phyloP scores from a whole-genome alignment of 2,113 vertebrate species.

The Petroica traversi region DNA sequence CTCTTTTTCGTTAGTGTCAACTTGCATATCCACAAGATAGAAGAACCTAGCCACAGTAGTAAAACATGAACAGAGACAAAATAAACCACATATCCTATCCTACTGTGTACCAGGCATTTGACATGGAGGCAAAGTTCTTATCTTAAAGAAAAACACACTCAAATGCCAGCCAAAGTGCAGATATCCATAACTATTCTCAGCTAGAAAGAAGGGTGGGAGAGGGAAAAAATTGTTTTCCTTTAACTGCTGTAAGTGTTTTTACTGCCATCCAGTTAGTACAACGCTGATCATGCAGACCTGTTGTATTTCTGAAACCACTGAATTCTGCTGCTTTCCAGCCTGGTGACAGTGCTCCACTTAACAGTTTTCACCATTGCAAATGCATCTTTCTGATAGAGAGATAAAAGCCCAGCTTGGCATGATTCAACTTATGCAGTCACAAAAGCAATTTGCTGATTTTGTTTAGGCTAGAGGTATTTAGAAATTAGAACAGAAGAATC shows the following conservation, averaged over 20 bases:
- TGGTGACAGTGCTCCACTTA: background rate
- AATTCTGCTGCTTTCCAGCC: background rate
- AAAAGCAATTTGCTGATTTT: background rate
- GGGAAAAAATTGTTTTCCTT: background rate
- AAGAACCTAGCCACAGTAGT: background rate
- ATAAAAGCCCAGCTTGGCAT: background rate
- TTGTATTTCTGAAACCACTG: background rate
- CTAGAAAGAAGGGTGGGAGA: background rate
- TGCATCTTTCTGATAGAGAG: background rate
- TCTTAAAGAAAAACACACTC: background rate
- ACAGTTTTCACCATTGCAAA: background rate
- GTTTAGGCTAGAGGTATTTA: background rate
- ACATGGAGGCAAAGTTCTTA: background rate
- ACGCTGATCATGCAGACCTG: background rate
- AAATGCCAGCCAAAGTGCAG: background rate
- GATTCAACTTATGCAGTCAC: background rate
- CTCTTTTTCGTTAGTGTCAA: background rate
- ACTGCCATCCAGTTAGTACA: background rate
- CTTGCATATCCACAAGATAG: background rate
- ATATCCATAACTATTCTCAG: background rate
- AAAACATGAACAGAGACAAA: background rate
- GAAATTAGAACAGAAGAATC: background rate
- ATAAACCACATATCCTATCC: background rate
- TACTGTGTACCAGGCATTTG: background rate
- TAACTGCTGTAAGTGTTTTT: background rate